Base-by-base conservation (phyloP, 2,888 invertebrate species). In the Bembecia ichneumoniformis region DNA sequence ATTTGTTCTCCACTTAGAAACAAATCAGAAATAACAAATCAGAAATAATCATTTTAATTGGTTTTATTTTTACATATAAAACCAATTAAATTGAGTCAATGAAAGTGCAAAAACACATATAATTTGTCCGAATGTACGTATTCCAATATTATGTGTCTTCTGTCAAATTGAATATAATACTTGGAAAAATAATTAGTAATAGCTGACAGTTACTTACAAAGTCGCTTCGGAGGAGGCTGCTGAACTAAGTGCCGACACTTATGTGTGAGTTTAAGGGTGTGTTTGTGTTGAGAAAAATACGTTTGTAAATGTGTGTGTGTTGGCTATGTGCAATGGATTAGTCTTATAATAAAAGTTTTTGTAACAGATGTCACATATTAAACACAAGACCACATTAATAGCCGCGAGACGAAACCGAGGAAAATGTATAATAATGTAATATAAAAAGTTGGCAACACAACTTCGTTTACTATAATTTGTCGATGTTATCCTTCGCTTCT, bases 271-370 rank as follows among this genome's bases (percentile, higher is more conserved):
- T 56, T 53, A 55, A 55, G 52, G 58, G 55, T 59, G 58, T 64
- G 62, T 66, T 55, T 54, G 62, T 66, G 58, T 56, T 62, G 59
- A 63, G 55, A 60, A 65, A 64, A 63, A 63, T 63, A 61, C 55
- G 53, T 59, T 60, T 28, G 9, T 28, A 55, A 57, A 50, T 57
- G 53, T 61, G 58, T 71, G 68, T 64, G 58, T 62, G 65, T 53
- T 59, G 46, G 48, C 61, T 68, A 75, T 77, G 74, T 83, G 84
- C 86, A 83, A 84, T 82, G 83, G 86, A 87, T 87, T 86, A 87
- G 82, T 79, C 71, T 87, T 84, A 86, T 86, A 86, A 87, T 87
- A 87, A 87, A 87, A 87, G 86, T 87, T 87, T 87, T 86, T 84
- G 86, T 78, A 84, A 83, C 86, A 87, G 83, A 86, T 87, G 86